Evolutionary conservation across 1,140 invertebrate species (phyloP), one percentile per base, ranked within the genome.

Genomic region (Carcinoscorpius rotundicauda): DNA sequence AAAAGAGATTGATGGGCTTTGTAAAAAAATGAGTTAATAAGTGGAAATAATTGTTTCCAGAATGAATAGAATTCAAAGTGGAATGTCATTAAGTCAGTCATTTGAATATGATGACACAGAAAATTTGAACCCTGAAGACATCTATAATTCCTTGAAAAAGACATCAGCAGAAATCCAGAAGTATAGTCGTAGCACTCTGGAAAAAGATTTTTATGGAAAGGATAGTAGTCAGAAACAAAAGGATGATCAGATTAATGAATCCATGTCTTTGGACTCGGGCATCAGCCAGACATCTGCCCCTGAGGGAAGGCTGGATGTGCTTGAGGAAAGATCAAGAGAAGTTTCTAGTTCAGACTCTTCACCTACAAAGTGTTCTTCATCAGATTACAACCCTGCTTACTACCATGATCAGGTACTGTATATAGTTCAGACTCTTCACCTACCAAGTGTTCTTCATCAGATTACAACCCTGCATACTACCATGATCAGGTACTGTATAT

Each of bases 91-190:
- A 49, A 64, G 64, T 50, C 10, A 65, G 10, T 65, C 69, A 4
- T 64, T 71, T 49, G 78, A 81, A 51, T 75, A 75, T 60, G 76
- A 76, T 65, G 81, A 82, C 68, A 85, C 85, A 61, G 84, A 88
- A 72, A 83, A 85, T 72, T 79, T 87, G 67, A 88, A 87, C 74
- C 85, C 88, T 11, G 90, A 94, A 75, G 92, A 96, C 75, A 86
- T 95, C 57, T 80, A 77, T 69, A 79, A 87, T 74, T 91, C 89
- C 65, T 84, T 97, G 62, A 82, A 89, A 65, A 87, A 88, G 74
- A 96, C 93, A 58, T 92, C 93, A 3, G 90, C 89, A 29, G 93
- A 97, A 80, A 97, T 97, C 75, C 88, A 92, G 72, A 91, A 88
- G 78, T 91, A 91, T 71, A 87, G 85, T 72, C 87, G 86, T 11